Evolutionary conservation across 2,113 vertebrate species (phyloP).

Genomic region (Larimichthys polyactis): DNA sequence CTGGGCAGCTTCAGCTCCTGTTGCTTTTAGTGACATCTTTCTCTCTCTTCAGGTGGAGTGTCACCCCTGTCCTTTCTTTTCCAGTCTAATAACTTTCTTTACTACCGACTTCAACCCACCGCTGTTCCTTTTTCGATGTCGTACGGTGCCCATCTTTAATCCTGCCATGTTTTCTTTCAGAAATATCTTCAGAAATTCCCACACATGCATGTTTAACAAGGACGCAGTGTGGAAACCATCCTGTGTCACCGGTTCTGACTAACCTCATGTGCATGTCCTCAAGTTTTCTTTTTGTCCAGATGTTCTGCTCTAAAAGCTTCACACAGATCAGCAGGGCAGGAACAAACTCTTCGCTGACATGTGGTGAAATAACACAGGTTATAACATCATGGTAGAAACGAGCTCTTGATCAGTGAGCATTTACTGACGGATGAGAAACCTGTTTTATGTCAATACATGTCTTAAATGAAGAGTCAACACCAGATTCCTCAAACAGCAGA

Average conservation of each 20-base stretch:
- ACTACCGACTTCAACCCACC: not conserved
- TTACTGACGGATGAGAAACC: not conserved
- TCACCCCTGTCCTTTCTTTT: constrained; percentile 37
- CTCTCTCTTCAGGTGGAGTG: constrained; percentile 39
- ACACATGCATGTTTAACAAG: constrained; percentile 38
- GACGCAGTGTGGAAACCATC: constrained; percentile 21
- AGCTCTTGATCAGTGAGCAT: not conserved
- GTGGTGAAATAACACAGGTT: constrained; percentile 44
- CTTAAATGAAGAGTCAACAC: constrained; percentile 2
- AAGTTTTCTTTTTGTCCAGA: not conserved
- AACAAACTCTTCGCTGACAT: not conserved
- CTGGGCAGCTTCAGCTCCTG: constrained; percentile 55
- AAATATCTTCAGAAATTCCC: constrained; percentile 13
- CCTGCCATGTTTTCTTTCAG: constrained; percentile 58
- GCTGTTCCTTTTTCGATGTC: constrained; percentile 8
- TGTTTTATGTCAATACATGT: constrained; percentile 22
- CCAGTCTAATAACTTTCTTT: constrained; percentile 16
- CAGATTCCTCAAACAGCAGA: constrained; percentile 7
- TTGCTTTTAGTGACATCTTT: constrained; percentile 14
- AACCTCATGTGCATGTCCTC: constrained; percentile 42
- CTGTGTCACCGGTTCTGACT: constrained; percentile 14
- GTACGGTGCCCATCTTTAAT: constrained; percentile 49
- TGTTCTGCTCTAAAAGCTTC: constrained; percentile 21
- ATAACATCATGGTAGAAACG: not conserved
- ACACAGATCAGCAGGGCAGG: constrained; percentile 10